Evolutionary conservation across 1,140 invertebrate genomes (phyloP), one percentile per base, ranked within the genome.

Genomic region (Leptopilina clavipes): DNA sequence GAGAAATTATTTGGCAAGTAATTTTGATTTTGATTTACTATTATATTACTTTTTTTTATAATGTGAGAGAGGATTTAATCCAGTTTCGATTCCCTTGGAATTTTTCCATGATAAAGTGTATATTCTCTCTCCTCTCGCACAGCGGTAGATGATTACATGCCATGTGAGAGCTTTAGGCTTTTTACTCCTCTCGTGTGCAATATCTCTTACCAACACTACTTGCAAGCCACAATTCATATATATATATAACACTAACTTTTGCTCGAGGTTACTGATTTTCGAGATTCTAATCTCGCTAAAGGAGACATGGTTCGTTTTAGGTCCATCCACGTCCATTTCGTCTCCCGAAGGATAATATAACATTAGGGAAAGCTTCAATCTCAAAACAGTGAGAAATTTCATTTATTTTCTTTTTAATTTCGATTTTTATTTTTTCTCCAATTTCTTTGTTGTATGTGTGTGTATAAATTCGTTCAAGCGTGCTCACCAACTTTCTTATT

Each of bases 221-320:
- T 19, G 45, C 75, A 54, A 73, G 72, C 78, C 73, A 72, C 74
- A 19, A 31, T 31, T 3, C 6, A 31, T 31, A 31, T 31, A 31
- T 31, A 40, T 40, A 40, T 40, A 40, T 40, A 40, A 40, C 37
- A 40, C 37, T 8, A 40, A 40, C 37, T 52, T n/a, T 52, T 45
- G 77, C 81, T 78, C 79, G 78, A 44, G 81, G 80, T 79, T 85
- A 88, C 87, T 86, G 84, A 87, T 87, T 88, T 85, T 86, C 84
- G 78, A 84, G 85, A 87, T 86, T 87, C 84, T 88, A 88, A 88
- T 88, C 84, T 83, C 81, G 80, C 81, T 79, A 73, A 70, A 79
- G 79, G 79, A 84, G 81, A 81, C 81, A 81, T 76, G 82, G 79
- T 83, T 83, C 75, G 25, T 31, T 31, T 31, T n/a, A 18, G 76